phyloP scores from a whole-genome alignment of 2,113 vertebrate species.

The Percopsis transmontana region DNA sequence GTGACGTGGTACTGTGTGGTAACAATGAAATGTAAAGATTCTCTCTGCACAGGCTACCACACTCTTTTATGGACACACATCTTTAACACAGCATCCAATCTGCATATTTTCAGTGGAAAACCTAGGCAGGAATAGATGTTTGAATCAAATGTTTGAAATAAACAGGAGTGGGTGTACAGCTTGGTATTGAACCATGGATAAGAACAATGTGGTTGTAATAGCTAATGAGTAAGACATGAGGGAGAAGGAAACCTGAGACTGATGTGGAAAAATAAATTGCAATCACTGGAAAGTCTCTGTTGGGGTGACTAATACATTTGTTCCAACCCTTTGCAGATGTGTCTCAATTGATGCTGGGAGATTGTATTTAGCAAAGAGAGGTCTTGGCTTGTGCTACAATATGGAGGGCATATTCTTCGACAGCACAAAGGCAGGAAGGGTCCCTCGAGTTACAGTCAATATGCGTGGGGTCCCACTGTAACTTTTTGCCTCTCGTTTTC shows the following conservation, averaged over 20 bases:
- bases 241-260: slow-evolving; percentile 4
- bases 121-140: too few species aligned
- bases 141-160: too few species aligned
- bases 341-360: neutral
- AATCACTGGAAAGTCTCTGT: slow-evolving; percentile 41
- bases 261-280: slow-evolving; percentile 31
- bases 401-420: slow-evolving; percentile 37
- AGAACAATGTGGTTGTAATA: slow-evolving; percentile 39
- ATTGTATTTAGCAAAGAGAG: neutral
- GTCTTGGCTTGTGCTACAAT: slow-evolving; percentile 2
- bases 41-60: too few species aligned
- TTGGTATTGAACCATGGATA: slow-evolving; percentile 13
- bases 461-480: slow-evolving; percentile 1
- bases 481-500: slow-evolving; percentile 55
- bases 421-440: slow-evolving; percentile 29
- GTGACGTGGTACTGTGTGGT: too few species aligned
- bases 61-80: too few species aligned
- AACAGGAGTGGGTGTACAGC: slow-evolving; percentile 37
- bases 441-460: neutral
- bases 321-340: slow-evolving; percentile 34
- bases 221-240: slow-evolving; percentile 11
- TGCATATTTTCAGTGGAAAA: too few species aligned
- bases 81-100: too few species aligned
- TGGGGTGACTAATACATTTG: slow-evolving; percentile 33
- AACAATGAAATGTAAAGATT: too few species aligned